Evolutionary conservation across 2,113 vertebrate species (phyloP).

Genomic region (Macroglossus sobrinus): DNA sequence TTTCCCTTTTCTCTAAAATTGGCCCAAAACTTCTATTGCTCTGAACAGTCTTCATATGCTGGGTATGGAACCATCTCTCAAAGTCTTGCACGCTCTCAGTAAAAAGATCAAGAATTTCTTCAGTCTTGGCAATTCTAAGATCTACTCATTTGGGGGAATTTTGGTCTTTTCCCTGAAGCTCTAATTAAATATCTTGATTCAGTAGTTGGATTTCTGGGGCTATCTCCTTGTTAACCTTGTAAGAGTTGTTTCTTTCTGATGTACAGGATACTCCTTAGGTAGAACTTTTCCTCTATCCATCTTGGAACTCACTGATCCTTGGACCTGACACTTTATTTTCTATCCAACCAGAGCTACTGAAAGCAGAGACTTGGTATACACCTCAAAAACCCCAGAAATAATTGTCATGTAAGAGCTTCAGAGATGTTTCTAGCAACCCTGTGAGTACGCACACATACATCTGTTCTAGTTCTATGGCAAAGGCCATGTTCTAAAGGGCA

Average conservation of each 20-base stretch:
- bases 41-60: not conserved
- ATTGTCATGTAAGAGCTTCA: not conserved
- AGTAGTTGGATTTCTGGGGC: not conserved
- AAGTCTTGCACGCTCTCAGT: not conserved
- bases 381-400: not conserved
- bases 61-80: not conserved
- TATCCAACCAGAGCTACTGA: not conserved
- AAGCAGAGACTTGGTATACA: not conserved
- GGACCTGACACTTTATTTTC: not conserved
- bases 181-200: not conserved
- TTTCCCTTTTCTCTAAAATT: not conserved
- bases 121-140: not conserved
- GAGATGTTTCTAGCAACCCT: not conserved
- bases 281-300: not conserved
- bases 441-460: not conserved
- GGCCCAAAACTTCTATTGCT: not conserved
- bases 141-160: not conserved
- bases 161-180: not conserved
- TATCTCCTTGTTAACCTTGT: not conserved
- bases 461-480: not conserved
- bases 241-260: not conserved
- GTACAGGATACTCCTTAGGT: not conserved
- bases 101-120: not conserved
- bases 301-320: not conserved
- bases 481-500: not conserved